Evolutionary conservation across 2,797 vertebrate genomes (phyloP), one percentile per base, ranked within the genome.

Genomic region (Hapalemur alaotrensis): DNA sequence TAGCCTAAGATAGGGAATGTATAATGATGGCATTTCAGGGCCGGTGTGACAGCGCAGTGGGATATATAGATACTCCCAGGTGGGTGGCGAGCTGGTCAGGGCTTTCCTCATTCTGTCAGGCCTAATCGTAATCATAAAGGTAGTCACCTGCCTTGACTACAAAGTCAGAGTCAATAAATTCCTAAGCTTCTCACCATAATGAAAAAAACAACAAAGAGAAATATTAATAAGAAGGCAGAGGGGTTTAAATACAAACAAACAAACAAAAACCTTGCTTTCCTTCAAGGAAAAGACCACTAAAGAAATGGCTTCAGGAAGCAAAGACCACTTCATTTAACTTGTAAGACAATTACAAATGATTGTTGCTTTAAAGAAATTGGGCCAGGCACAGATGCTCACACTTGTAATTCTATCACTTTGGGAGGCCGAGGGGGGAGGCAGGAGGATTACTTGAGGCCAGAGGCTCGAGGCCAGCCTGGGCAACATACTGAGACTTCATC

Each of bases 291-390:
- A 63, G 75, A 70, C 20, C 78, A 79, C 43, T 57, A 89, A 91
- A 83, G 4, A 93, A 95, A 96, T 7, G 89, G 28, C 70, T 95
- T 90, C 50, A 94, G 18, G 93, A 95, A 70, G 25, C 22, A 83
- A 88, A 96, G 43, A 78, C 32, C 46, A 92, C 82, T 75, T 88
- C 75, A 76, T 76, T 76, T 73, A 89, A 52, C 52, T 92, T 75
- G 11, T 81, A 69, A 95, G 76, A 91, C n/a, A 95, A 80, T 86
- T 76, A 79, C 7, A 96, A 89, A 73, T 73, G n/a, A 90, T 52
- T 52, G 9, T 85, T 93, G 4, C 67, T 89, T 91, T 84, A 32
- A 14, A 67, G 76, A 96, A 91, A 83, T 10, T 1, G 28, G 30
- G 38, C 22, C 50, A 38, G 22, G 23, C n/a, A 35, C 35, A 7